phyloP scores from a whole-genome alignment of 2,797 vertebrate species.

The Basileuterus tristriatus region DNA sequence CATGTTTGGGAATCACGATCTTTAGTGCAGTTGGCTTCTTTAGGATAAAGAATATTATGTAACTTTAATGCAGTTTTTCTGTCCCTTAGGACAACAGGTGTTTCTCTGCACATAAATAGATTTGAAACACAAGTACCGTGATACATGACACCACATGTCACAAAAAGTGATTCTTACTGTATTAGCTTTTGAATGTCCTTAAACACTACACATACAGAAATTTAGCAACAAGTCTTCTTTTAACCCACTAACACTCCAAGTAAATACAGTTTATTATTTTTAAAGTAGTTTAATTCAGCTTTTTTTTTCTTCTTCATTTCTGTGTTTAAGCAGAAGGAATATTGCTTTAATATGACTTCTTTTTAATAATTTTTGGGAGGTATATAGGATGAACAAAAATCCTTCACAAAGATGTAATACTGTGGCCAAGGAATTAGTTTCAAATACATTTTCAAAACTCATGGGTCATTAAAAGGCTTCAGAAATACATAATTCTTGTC shows the following conservation, averaged over 20 bases:
- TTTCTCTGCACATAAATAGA: neutral
- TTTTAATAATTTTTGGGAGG: neutral
- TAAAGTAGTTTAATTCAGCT: neutral
- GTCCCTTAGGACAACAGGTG: neutral
- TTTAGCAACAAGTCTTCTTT: neutral
- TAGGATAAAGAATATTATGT: neutral
- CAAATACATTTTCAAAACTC: neutral
- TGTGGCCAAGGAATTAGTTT: neutral
- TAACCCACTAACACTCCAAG: neutral
- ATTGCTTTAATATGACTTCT: neutral
- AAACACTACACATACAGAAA: neutral
- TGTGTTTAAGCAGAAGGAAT: neutral
- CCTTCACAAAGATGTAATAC: neutral
- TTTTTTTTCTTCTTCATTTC: neutral
- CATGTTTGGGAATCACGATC: neutral
- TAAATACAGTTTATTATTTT: neutral
- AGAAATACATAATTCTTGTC: rapidly evolving
- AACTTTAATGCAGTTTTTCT: neutral
- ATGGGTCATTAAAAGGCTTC: neutral
- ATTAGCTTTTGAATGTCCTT: neutral
- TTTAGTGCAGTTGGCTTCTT: neutral
- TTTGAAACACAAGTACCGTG: neutral
- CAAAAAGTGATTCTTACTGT: neutral
- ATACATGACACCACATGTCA: neutral
- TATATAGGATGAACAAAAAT: neutral